Percentiles rank a stretch among this genome's conserved stretches.
These are phyloP conservation scores for Chamaea fasciata DNA, from an alignment of 2,113 vertebrate genomes.

Conservation along the genomic window DNA sequence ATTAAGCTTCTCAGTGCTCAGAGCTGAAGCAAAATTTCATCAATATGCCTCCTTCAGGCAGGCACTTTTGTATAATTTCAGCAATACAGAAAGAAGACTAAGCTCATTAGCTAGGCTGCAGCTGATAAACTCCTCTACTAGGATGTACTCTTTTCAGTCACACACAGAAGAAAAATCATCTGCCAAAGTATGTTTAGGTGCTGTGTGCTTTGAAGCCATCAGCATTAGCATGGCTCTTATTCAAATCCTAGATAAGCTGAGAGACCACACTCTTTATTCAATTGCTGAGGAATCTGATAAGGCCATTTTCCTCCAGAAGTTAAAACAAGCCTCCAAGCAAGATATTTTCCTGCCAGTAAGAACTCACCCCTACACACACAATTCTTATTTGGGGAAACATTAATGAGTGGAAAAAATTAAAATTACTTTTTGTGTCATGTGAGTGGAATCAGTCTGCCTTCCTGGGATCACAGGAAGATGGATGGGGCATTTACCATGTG, in stretches of 20 bases:
- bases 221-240: not conserved
- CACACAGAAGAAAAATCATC: not conserved
- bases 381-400: not conserved
- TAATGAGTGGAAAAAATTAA: rapidly evolving
- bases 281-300: not conserved
- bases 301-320: not conserved
- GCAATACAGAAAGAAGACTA: not conserved
- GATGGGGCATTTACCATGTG: not conserved
- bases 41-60: not conserved
- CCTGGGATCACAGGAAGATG: not conserved
- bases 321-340: not conserved
- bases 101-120: not conserved
- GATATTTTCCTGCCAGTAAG: not conserved
- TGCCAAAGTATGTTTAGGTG: not conserved
- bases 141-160: not conserved
- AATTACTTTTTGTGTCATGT: not conserved
- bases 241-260: not conserved
- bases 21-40: not conserved
- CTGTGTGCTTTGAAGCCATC: not conserved
- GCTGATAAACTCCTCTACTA: not conserved
- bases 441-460: not conserved
- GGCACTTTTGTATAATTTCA: not conserved
- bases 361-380: not conserved
- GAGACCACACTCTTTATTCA: not conserved
- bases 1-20: not conserved